phyloP scores from a whole-genome alignment of 1,140 invertebrate species.

The Helicoverpa armigera region DNA sequence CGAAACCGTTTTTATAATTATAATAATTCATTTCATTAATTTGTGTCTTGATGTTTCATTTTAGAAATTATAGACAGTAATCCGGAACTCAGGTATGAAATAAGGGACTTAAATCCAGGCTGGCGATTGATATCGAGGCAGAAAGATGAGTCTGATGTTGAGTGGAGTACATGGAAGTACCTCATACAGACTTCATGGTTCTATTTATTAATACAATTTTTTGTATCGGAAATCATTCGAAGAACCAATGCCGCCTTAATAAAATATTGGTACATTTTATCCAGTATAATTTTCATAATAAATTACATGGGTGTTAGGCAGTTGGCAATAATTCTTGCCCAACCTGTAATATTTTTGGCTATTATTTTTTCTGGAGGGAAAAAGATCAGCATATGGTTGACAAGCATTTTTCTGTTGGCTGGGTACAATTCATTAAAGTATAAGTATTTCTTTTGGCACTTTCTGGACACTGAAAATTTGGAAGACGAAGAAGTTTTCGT shows the following conservation, averaged over 20 bases:
- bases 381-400: constrained; percentile 76
- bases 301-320: constrained; percentile 73
- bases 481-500: constrained; percentile 83
- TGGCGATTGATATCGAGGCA: constrained; percentile 73
- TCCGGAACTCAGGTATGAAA: constrained; percentile 53
- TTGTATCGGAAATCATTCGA: constrained; percentile 76
- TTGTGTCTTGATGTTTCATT: constrained; percentile 53
- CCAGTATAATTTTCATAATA: constrained; percentile 74
- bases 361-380: constrained; percentile 72
- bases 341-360: constrained; percentile 75
- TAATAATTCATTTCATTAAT: neutral
- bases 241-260: constrained; percentile 56
- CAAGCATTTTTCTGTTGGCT: constrained; percentile 69
- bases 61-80: constrained; percentile 70
- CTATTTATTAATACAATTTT: constrained; percentile 75
- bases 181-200: constrained; percentile 72
- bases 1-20: neutral
- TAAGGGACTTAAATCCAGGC: constrained; percentile 74
- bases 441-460: constrained; percentile 76
- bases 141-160: constrained; percentile 83
- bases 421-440: constrained; percentile 81
- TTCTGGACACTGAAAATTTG: constrained; percentile 71
- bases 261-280: constrained; percentile 80
- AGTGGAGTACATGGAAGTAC: constrained; percentile 84
- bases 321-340: constrained; percentile 70